These are phyloP conservation scores for Acropora tenuis DNA, from an alignment of 64 coral and sea anemone genomes.

Conservation along the genomic window DNA sequence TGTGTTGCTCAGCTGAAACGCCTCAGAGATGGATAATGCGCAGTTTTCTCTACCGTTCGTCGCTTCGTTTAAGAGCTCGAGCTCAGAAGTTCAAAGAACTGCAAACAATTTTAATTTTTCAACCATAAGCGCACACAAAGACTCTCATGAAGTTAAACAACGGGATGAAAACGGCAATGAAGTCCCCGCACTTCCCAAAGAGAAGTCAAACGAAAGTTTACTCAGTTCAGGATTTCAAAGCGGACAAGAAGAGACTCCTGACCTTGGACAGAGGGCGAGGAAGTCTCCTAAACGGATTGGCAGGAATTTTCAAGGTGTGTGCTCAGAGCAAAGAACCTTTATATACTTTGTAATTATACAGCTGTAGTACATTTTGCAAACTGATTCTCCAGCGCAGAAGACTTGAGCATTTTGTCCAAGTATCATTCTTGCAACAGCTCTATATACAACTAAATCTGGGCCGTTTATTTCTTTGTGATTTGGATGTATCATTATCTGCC, in stretches of 20 bases:
- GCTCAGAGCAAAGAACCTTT: neutral
- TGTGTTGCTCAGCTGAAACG: neutral
- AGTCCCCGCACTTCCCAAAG: neutral
- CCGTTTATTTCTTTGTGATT: too few relatives aligned
- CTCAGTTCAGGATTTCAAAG: too few relatives aligned
- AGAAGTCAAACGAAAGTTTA: neutral
- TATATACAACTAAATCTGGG: too few relatives aligned
- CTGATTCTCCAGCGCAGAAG: too few relatives aligned
- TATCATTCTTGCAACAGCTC: too few relatives aligned
- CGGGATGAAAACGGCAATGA: constrained; percentile 24
- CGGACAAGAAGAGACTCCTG: neutral
- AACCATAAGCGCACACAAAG: neutral
- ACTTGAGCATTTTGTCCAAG: too few relatives aligned
- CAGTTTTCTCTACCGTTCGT: neutral
- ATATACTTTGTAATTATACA: neutral
- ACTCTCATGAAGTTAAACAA: neutral
- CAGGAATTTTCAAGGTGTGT: neutral
- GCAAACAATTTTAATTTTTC: neutral
- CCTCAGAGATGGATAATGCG: neutral
- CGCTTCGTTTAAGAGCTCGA: constrained; percentile 6
- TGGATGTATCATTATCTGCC: too few relatives aligned
- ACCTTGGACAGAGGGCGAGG: neutral
- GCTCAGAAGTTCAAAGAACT: neutral
- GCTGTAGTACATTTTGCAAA: neutral
- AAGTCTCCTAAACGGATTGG: neutral